phyloP scores from a whole-genome alignment of 92 coral and sea anemone genomes.

The Isaurus tuberculatus region DNA sequence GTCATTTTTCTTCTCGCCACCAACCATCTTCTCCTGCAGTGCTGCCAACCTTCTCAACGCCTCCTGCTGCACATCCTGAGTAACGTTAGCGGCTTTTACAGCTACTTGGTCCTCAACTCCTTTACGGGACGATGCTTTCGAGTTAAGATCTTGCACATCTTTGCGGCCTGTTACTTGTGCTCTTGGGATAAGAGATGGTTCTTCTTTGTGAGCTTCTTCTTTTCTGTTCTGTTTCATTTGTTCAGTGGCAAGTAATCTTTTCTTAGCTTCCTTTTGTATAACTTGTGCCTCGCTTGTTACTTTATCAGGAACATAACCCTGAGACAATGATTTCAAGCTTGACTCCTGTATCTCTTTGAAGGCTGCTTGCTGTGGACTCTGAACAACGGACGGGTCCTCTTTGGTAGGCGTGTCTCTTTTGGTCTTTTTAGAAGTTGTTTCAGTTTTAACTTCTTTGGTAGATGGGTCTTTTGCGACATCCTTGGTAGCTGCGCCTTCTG shows the following conservation, averaged over 20 bases:
- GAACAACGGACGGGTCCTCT: background rate
- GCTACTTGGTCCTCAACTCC: slow-evolving; percentile 52
- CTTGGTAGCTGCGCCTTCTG: too few relatives aligned
- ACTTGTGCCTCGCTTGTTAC: background rate
- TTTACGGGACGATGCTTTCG: slow-evolving; percentile 60
- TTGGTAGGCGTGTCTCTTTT: background rate
- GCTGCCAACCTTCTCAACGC: slow-evolving; percentile 83
- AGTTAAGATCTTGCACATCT: slow-evolving; percentile 55
- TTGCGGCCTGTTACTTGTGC: slow-evolving; percentile 60
- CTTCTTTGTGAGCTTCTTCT: slow-evolving; percentile 27
- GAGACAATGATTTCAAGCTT: background rate
- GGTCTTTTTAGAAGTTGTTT: background rate
- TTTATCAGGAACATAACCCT: background rate
- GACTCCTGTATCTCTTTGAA: background rate
- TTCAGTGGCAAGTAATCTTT: background rate
- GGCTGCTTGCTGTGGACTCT: background rate
- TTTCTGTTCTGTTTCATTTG: slow-evolving; percentile 21
- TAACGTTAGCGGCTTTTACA: slow-evolving; percentile 33
- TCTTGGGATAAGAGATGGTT: slow-evolving; percentile 46
- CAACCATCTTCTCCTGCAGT: slow-evolving; percentile 87
- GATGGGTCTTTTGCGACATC: background rate
- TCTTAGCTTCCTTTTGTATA: background rate
- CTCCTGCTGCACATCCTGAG: slow-evolving; percentile 72
- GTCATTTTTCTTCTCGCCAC: slow-evolving; percentile 93
- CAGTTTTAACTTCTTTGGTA: too few relatives aligned